These are phyloP conservation scores for Tragelaphus buxtoni DNA, from an alignment of 2,113 vertebrate genomes.

Conservation along the genomic window DNA sequence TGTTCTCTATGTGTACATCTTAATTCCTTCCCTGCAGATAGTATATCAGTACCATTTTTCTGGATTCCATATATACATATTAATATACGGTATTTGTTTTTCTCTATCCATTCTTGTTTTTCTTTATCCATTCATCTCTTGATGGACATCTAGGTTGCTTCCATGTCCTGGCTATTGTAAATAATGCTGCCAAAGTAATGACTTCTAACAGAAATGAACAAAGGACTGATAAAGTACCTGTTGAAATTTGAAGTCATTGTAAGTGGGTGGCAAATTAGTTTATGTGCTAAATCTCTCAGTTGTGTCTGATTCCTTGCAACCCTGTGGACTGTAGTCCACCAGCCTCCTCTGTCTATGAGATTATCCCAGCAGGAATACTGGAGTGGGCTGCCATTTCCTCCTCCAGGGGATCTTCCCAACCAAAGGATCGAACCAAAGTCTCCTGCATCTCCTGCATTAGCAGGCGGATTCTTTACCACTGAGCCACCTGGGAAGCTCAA, in stretches of 20 bases:
- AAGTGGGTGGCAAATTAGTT: not conserved
- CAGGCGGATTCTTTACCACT: not conserved
- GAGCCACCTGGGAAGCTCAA: not conserved
- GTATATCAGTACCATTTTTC: not conserved
- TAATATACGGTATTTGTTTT: not conserved
- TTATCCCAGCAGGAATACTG: not conserved
- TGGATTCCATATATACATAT: not conserved
- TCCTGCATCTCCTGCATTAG: not conserved
- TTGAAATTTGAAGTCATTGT: slow-evolving; percentile 3
- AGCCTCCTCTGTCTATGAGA: not conserved
- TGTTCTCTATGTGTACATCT: not conserved
- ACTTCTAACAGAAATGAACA: not conserved
- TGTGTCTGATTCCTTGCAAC: not conserved
- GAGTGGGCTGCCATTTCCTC: not conserved
- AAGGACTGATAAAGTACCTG: not conserved
- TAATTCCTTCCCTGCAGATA: not conserved
- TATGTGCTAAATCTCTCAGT: not conserved
- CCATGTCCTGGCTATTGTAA: not conserved
- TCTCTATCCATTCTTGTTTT: not conserved
- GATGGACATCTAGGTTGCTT: not conserved
- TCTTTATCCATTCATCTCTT: not conserved
- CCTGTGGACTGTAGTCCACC: not conserved
- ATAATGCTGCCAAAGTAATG: not conserved
- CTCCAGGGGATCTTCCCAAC: not conserved
- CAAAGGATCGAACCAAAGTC: not conserved